Evolutionary conservation across 1,140 invertebrate genomes (phyloP).

Genomic region (Rhyzopertha dominica): DNA sequence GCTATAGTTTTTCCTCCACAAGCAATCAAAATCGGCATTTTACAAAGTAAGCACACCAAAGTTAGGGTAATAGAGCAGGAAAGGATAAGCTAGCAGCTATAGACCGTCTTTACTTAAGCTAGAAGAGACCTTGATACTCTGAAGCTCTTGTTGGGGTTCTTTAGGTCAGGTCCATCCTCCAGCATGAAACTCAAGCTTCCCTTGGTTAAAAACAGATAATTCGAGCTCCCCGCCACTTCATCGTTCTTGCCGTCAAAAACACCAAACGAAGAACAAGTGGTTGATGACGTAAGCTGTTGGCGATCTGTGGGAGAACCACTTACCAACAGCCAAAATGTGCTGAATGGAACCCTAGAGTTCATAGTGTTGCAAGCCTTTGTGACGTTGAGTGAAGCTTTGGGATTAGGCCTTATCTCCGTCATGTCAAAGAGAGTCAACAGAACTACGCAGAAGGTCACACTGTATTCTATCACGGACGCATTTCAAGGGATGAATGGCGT

Average conservation of each 20-base stretch:
- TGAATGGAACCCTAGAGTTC: conserved; percentile 27
- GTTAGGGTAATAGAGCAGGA: no score
- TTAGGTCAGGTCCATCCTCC: conserved; percentile 30
- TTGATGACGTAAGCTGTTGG: conserved; percentile 23
- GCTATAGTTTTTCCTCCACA: no score
- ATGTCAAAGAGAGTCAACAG: conserved; percentile 34
- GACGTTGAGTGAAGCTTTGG: conserved; percentile 21
- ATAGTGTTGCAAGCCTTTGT: conserved; percentile 30
- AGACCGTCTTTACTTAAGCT: no score
- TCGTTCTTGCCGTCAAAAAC: conserved; percentile 24
- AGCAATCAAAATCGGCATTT: no score
- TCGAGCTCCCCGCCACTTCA: conserved; percentile 27
- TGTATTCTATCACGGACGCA: conserved; percentile 22
- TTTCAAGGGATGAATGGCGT: conserved; percentile 24
- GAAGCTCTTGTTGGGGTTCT: no score
- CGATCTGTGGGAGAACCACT: conserved; percentile 26
- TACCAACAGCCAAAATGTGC: conserved; percentile 40
- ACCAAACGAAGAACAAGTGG: conserved; percentile 34
- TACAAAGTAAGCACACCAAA: no score
- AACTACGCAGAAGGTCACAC: conserved; percentile 24
- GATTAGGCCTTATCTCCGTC: conserved; percentile 22
- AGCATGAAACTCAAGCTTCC: conserved; percentile 29
- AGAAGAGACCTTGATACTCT: no score
- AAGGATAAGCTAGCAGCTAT: no score
- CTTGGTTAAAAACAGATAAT: conserved; percentile 32